Evolutionary conservation across 2,113 vertebrate genomes (phyloP), one percentile per base, ranked within the genome.

Genomic region (Pachyramphus minor): DNA sequence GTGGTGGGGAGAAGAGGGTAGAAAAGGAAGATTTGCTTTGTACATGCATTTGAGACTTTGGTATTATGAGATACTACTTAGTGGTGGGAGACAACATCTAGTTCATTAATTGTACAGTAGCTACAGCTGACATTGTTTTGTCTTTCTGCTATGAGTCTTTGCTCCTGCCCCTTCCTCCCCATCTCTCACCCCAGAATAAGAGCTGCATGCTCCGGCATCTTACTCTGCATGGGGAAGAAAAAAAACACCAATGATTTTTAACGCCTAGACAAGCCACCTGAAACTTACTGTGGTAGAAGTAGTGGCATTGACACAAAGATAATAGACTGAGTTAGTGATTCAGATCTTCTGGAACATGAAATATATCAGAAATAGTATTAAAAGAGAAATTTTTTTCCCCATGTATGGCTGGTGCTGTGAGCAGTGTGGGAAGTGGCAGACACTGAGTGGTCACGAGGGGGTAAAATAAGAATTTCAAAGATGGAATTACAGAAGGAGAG

Each of bases 381-480:
- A 62, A 83, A 69, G 28, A 72, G 12, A 73, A 31, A 17, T 8
- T 2, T 3, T 42, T 75, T 69, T 81, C 37, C 31, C n/a, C 23
- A 7, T 66, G 15, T 55, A 27, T 53, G 62, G 31, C 53, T 69
- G 23, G 55, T 52, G 35, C 79, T 67, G 37, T 52, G 84, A 95
- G 39, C 41, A 87, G 41, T 56, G 92, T 95, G 84, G 94, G 96
- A 93, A 87, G 93, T 87, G 94, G 60, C 91, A 95, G 96, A 93
- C 89, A 3, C 59, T 39, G 42, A 80, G 62, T 81, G 72, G 20
- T 80, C 45, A 53, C 15, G 47, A 86, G 22, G 27, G 60, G 30
- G 39, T 11, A 10, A 86, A 90, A 33, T 23, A 90, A 74, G 55
- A 62, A 71, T 94, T 92, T 94, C 55, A 50, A 79, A 66, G 63